phyloP scores from a whole-genome alignment of 2,888 invertebrate species.

The Ectropis crepuscularia region DNA sequence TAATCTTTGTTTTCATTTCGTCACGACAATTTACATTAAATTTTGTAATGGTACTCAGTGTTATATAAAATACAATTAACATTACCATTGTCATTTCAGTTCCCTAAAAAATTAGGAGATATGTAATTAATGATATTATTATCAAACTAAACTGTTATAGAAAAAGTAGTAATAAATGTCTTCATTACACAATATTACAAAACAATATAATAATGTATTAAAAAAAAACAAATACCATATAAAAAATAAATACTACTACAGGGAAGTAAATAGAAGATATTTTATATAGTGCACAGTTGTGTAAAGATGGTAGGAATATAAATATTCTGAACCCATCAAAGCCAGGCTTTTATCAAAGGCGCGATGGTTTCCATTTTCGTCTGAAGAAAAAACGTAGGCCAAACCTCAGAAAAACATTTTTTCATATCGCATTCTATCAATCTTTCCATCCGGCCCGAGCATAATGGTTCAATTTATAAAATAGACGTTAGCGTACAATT shows the following conservation, averaged over 20 bases:
- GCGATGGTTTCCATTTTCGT: slow-evolving; percentile 29
- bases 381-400: slow-evolving; percentile 29
- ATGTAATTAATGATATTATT: too few relatives aligned
- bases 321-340: slow-evolving; percentile 25
- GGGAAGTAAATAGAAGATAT: background rate
- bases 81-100: too few relatives aligned
- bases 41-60: too few relatives aligned
- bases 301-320: slow-evolving; percentile 13
- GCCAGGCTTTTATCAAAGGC: slow-evolving; percentile 29
- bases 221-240: background rate
- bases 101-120: too few relatives aligned
- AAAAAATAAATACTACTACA: too few relatives aligned
- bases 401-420: slow-evolving; percentile 37
- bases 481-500: slow-evolving; percentile 28
- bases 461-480: slow-evolving; percentile 44
- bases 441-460: slow-evolving; percentile 38
- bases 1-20: too few relatives aligned
- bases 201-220: too few relatives aligned
- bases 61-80: too few relatives aligned
- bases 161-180: too few relatives aligned
- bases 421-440: slow-evolving; percentile 45
- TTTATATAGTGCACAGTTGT: background rate
- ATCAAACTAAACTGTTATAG: too few relatives aligned
- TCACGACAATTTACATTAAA: too few relatives aligned
- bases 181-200: too few relatives aligned